Evolutionary conservation across 2,888 invertebrate species (phyloP), one percentile per base, ranked within the genome.

Genomic region (Odontomyia ornata): DNA sequence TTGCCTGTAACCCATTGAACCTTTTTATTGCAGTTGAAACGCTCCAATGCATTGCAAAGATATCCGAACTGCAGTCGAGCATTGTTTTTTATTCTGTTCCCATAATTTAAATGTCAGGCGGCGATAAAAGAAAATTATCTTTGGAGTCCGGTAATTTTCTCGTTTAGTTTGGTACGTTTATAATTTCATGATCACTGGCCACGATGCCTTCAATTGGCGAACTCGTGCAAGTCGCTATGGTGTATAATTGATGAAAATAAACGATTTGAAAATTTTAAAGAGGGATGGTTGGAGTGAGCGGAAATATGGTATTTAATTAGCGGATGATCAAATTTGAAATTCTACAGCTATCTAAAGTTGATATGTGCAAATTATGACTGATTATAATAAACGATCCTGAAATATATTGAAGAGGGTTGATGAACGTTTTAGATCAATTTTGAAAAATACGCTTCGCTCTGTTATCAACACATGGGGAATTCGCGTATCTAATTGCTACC

Each of bases 61-160:
- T 23, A 73, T 60, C 71, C 47, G 47, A 27, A 52, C 47, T 52
- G 23, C 47, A 27, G 23, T 27, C 5, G 1, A 11, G n/a, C 52
- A 71, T 47, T 27, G 23, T 36, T 18, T 52, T 72, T 72, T 15
- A 15, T 7, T 73, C 57, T 30, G 69, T 73, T 73, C 73, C 73
- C 73, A 73, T 73, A 73, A 73, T 73, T 73, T 73, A 73, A 73
- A 57, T 73, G 73, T 73, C 73, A 73, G 73, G 27, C 57, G 57
- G 73, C 73, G 7, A 73, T 73, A 73, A 57, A 57, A 60, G 73
- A 57, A 73, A 73, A 73, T 73, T 73, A 73, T 73, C 73, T 52
- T 57, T 28, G 72, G 28, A n/a, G 27, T 72, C 60, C 73, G 60
- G 73, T n/a, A 73, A 73, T 73, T 73, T 73, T 73, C 73, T 73